phyloP scores from a whole-genome alignment of 35 echinoderm and acorn worm species.

The Lytechinus variegatus region DNA sequence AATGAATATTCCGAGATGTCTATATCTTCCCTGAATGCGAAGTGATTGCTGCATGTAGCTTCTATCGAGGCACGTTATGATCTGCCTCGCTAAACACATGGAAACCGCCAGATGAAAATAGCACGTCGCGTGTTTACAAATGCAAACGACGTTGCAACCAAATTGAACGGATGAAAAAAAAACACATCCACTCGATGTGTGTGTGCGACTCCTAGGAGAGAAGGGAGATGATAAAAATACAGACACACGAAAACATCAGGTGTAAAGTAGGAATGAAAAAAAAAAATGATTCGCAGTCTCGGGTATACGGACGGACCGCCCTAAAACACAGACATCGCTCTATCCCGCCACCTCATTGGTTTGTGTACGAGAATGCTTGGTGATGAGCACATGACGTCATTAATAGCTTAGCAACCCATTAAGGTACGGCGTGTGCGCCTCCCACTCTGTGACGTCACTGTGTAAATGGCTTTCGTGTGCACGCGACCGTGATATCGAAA shows the following conservation, averaged over 20 bases:
- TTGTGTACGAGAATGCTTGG: not conserved
- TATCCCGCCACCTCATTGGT: not conserved
- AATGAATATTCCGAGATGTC: slow-evolving; percentile 1
- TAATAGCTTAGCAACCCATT: slow-evolving; percentile 4
- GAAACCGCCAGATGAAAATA: not conserved
- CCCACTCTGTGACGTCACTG: not conserved
- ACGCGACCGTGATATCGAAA: not conserved
- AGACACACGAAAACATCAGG: not conserved
- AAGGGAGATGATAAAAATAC: not conserved
- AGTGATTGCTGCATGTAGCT: not conserved
- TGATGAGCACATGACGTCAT: slow-evolving; percentile 17
- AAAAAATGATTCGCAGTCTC: not conserved
- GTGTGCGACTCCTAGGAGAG: not conserved
- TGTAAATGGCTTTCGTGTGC: not conserved
- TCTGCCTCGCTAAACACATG: not conserved
- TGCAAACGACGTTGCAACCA: not conserved
- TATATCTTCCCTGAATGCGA: not conserved
- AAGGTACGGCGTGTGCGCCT: not conserved
- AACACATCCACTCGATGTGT: not conserved
- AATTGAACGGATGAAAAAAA: not conserved
- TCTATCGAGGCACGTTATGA: not conserved
- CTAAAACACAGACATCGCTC: not conserved
- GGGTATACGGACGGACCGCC: not conserved
- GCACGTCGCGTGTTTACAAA: slow-evolving; percentile 8
- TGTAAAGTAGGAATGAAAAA: not conserved